Evolutionary conservation across 2,797 vertebrate genomes (phyloP).

Genomic region (Amblyopsis hoosieri): DNA sequence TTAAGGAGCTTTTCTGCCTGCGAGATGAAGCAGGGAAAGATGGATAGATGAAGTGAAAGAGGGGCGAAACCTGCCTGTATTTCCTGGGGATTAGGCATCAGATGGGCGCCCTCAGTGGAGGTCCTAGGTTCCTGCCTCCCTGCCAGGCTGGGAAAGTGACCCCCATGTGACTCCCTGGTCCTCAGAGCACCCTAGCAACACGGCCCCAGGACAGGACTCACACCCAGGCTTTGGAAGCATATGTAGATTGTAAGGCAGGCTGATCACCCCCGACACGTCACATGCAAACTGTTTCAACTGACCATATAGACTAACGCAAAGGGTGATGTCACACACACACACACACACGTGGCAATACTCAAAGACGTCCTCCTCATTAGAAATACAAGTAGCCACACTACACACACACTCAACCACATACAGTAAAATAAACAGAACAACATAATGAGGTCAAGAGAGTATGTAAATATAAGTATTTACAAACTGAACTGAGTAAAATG

Average conservation of each 20-base stretch:
- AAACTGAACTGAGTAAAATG: too few relatives aligned
- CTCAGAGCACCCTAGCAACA: slow-evolving; percentile 47
- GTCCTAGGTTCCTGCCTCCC: slow-evolving; percentile 72
- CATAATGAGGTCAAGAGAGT: too few relatives aligned
- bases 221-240: slow-evolving; percentile 15
- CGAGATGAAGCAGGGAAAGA: slow-evolving; percentile 41
- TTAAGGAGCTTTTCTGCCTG: slow-evolving; percentile 74
- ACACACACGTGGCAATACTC: background rate
- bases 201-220: slow-evolving; percentile 41
- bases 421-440: too few relatives aligned
- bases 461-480: too few relatives aligned
- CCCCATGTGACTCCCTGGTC: slow-evolving; percentile 70
- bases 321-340: background rate
- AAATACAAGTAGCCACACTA: background rate
- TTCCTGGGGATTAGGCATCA: slow-evolving; percentile 81
- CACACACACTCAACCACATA: background rate
- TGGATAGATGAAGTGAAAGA: slow-evolving; percentile 46
- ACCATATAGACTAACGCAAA: background rate
- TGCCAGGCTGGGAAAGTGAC: slow-evolving; percentile 80
- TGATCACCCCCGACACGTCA: background rate
- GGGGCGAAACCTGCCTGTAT: slow-evolving; percentile 72
- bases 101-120: slow-evolving; percentile 78
- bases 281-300: background rate
- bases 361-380: too few relatives aligned
- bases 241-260: background rate